A percentile compares a stretch with the other conserved stretches of the same genome.
Evolutionary conservation across 2,113 vertebrate species (phyloP).

Genomic region (Pygathrix nemaeus): DNA sequence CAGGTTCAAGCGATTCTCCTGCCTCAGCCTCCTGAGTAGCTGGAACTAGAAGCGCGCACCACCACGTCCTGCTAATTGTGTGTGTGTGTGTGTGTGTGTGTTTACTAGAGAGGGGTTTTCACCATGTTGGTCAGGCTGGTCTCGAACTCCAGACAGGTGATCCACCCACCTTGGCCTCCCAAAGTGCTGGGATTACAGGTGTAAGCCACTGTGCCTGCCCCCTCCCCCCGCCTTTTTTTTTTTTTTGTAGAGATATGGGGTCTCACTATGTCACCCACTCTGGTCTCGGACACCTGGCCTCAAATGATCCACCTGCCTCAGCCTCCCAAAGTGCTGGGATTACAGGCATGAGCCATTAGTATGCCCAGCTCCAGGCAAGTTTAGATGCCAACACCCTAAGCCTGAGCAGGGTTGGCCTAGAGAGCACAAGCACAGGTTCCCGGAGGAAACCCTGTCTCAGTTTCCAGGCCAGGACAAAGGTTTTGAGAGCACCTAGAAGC

Average conservation of each 20-base stretch:
- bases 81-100: too few relatives aligned
- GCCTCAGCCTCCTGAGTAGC: not conserved
- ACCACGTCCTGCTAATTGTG: too few relatives aligned
- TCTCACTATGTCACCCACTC: too few relatives aligned
- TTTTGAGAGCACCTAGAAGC: not conserved
- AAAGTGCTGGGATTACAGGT: not conserved
- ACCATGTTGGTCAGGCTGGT: too few relatives aligned
- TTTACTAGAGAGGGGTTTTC: too few relatives aligned
- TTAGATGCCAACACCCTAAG: not conserved
- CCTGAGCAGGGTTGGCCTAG: too few relatives aligned
- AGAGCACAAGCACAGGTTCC: not conserved
- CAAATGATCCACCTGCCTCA: not conserved
- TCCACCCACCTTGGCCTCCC: not conserved
- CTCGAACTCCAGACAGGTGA: not conserved
- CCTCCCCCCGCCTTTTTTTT: fast-evolving
- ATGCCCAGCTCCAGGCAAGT: not conserved
- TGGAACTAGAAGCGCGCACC: too few relatives aligned
- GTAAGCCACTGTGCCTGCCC: not conserved
- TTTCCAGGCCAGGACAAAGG: not conserved
- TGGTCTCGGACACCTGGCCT: too few relatives aligned
- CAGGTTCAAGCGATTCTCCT: not conserved
- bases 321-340: not conserved
- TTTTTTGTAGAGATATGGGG: not conserved
- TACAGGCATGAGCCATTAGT: not conserved
- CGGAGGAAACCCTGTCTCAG: not conserved